phyloP scores from a whole-genome alignment of 2,797 vertebrate genomes.

The Nyctibius grandis region DNA sequence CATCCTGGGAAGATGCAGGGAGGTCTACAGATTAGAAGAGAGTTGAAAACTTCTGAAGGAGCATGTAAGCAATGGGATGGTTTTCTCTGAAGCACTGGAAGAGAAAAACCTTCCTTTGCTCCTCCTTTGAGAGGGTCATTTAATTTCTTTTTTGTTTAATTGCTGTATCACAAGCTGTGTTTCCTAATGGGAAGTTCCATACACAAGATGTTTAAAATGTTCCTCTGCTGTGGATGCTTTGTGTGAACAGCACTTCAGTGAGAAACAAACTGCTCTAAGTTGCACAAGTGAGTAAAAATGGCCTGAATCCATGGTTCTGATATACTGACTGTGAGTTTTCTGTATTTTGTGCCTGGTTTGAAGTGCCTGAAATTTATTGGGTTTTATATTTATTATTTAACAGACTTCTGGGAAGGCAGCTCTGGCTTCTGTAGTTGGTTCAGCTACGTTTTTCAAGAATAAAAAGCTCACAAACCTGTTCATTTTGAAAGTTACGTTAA shows the following conservation, averaged over 20 bases:
- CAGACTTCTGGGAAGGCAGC: background rate
- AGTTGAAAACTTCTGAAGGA: background rate
- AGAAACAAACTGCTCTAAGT: background rate
- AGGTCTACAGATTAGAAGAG: background rate
- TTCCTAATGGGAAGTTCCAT: background rate
- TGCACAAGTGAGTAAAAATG: background rate
- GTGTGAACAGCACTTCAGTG: background rate
- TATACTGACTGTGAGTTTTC: background rate
- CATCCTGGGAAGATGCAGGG: rapidly evolving
- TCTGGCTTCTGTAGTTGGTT: background rate
- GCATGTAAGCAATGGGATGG: background rate
- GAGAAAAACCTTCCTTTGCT: background rate
- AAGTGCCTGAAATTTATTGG: constrained; percentile 8
- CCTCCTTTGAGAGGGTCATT: background rate
- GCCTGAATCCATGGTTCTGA: background rate
- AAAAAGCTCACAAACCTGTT: background rate
- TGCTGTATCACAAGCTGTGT: background rate
- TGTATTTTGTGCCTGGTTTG: background rate
- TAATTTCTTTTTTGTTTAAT: background rate
- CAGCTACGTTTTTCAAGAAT: background rate
- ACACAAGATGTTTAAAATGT: background rate
- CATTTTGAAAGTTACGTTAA: background rate
- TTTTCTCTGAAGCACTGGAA: background rate
- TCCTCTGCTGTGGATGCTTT: background rate
- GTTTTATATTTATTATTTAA: constrained; percentile 32